Base-by-base conservation (phyloP, 2,113 vertebrate genomes). In the Tautogolabrus adspersus region DNA sequence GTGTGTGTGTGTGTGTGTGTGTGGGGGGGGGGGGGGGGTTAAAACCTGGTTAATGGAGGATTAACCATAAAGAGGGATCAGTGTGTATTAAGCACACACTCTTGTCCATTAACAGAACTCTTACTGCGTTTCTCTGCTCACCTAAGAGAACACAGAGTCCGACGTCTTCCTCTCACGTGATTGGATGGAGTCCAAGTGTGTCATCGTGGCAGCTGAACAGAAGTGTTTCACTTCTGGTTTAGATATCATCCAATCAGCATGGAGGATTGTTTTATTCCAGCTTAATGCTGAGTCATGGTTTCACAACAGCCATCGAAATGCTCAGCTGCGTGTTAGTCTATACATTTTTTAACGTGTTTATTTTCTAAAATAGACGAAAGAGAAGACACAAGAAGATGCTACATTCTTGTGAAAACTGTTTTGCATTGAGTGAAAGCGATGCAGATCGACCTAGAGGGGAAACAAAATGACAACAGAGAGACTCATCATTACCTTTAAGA, bases 31-130 rank as follows among this genome's bases (percentile, higher is more conserved):
- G 23, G 71, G 5, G 21, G 7, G 30, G 56, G 66, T 55, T 80
- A 63, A 52, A 83, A 60, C 51, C 60, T 30, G 72, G 82, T 85
- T 88, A 87, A 87, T 88, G 86, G 76, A 55, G 82, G 84, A 83
- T 88, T 79, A 90, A 46, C 59, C 70, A 75, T 67, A 66, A 62
- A 83, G 79, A 75, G 65, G 79, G 81, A 83, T 85, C 70, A 83
- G 77, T 81, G 83, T 77, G 88, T 74, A 85, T 85, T 79, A 89
- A 85, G 85, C 85, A 77, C 84, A 75, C 78, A 70, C 75, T 67
- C 75, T 49, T 57, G 63, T 76, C 74, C 77, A 86, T 86, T 84
- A 86, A 64, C n/a, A 12, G 74, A 40, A 58, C 71, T 44, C 60
- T 76, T 37, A 16, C 51, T 30, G 58, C 5, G n/a, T 68, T 34